A percentile compares a stretch with the other conserved stretches of the same genome.
Evolutionary conservation across 1,140 invertebrate genomes (phyloP).

Genomic region (Caerostris extrusa): DNA sequence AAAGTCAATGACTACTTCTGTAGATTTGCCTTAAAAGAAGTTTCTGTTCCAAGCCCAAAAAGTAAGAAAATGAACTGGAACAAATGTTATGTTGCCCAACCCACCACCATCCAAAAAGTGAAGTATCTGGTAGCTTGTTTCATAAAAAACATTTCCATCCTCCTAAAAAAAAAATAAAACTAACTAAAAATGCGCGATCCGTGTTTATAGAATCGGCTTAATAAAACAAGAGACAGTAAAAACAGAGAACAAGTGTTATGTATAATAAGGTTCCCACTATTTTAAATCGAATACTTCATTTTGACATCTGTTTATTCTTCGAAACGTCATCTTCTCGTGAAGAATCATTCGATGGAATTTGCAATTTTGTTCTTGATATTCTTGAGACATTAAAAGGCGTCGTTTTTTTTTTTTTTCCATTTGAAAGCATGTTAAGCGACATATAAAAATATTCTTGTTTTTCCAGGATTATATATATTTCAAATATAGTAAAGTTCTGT

Average conservation of each 20-base stretch:
- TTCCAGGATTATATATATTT: too few relatives aligned
- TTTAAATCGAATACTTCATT: not conserved
- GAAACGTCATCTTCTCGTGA: not conserved
- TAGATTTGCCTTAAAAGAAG: not conserved
- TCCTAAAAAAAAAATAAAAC: not conserved
- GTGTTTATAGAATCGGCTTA: not conserved
- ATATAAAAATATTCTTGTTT: too few relatives aligned
- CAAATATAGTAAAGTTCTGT: too few relatives aligned
- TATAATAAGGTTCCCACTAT: not conserved
- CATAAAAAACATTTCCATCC: not conserved
- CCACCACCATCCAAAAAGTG: not conserved
- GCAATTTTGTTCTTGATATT: too few relatives aligned
- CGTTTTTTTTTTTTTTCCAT: too few relatives aligned
- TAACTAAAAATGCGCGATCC: not conserved
- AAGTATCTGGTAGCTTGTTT: not conserved
- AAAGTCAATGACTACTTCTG: too few relatives aligned
- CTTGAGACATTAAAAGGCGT: too few relatives aligned
- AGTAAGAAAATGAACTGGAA: not conserved
- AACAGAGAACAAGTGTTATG: not conserved
- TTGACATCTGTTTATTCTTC: conserved; percentile 1
- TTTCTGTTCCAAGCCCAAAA: not conserved
- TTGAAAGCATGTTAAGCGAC: too few relatives aligned
- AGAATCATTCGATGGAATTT: not conserved
- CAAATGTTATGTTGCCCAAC: not conserved
- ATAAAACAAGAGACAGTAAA: not conserved